phyloP scores from a whole-genome alignment of 2,888 invertebrate species.

The Cyaniris semiargus region DNA sequence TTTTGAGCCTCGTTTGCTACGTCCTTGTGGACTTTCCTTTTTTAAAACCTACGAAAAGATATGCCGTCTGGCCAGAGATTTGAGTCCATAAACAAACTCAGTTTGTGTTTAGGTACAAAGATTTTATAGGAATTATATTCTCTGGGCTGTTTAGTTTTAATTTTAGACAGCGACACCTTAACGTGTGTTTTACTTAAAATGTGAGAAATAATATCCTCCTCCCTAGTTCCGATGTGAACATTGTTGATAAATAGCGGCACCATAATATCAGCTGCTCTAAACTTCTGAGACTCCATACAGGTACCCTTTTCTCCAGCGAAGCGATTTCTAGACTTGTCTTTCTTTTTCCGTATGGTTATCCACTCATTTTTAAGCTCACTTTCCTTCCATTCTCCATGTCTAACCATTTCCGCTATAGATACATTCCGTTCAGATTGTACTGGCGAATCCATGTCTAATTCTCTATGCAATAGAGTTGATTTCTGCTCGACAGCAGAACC shows the following conservation, averaged over 20 bases:
- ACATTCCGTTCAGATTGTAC: not conserved
- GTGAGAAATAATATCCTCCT: not conserved
- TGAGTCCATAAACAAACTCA: constrained; percentile 25
- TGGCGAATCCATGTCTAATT: too few species aligned
- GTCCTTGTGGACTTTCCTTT: too few species aligned
- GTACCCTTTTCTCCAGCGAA: not conserved
- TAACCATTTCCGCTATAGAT: constrained; percentile 6
- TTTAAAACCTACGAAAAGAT: constrained; percentile 1
- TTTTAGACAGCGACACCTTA: not conserved
- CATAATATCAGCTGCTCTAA: too few species aligned
- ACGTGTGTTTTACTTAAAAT: not conserved
- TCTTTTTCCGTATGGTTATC: constrained; percentile 11
- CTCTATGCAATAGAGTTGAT: too few species aligned
- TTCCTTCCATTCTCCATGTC: constrained; percentile 7
- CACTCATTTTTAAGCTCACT: not conserved
- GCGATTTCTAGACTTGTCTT: not conserved
- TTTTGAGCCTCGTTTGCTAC: too few species aligned
- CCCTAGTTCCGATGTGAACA: not conserved
- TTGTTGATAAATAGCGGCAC: too few species aligned
- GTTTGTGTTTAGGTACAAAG: not conserved
- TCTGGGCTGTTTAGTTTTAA: constrained; percentile 8
- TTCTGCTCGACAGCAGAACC: too few species aligned
- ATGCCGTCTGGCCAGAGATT: constrained; percentile 2
- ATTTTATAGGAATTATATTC: constrained; percentile 3
- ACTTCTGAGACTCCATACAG: not conserved